phyloP scores from a whole-genome alignment of 2,888 invertebrate species.

The Adelognathus sp. region DNA sequence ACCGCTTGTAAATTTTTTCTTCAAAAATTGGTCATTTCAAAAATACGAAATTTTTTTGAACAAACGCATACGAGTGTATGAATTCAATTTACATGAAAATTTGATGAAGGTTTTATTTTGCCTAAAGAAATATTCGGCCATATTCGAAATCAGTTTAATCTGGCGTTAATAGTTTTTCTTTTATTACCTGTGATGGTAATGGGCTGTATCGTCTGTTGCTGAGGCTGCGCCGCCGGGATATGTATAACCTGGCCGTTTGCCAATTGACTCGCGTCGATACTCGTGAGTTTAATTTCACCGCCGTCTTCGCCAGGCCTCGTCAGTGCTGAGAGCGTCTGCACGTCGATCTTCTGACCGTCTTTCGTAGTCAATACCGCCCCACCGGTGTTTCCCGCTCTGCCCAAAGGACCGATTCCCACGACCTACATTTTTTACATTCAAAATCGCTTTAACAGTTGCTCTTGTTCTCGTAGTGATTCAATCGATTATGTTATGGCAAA shows the following conservation, averaged over 20 bases:
- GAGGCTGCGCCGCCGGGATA: slow-evolving; percentile 72
- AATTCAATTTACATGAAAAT: too few species aligned
- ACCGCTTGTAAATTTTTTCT: too few species aligned
- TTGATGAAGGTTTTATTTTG: too few species aligned
- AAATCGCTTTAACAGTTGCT: not conserved
- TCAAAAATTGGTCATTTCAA: too few species aligned
- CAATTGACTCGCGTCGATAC: slow-evolving; percentile 78
- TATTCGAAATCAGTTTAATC: not conserved
- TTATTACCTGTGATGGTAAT: slow-evolving; percentile 85
- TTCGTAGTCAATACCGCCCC: slow-evolving; percentile 77
- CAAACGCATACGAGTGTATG: too few species aligned
- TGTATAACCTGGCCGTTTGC: slow-evolving; percentile 79
- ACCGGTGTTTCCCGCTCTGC: slow-evolving; percentile 64
- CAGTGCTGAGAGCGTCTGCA: slow-evolving; percentile 75
- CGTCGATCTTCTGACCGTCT: slow-evolving; percentile 79
- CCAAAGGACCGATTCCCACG: slow-evolving; percentile 76
- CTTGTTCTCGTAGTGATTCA: too few species aligned
- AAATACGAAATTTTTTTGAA: too few species aligned
- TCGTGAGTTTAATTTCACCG: slow-evolving; percentile 77
- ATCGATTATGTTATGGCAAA: too few species aligned
- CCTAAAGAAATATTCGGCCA: not conserved
- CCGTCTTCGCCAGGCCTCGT: slow-evolving; percentile 71
- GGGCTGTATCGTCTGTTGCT: slow-evolving; percentile 82
- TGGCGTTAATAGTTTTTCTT: too few species aligned
- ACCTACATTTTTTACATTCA: slow-evolving; percentile 54